Evolutionary conservation across 1,140 invertebrate genomes (phyloP).

Genomic region (Drosophila ercepeae): DNA sequence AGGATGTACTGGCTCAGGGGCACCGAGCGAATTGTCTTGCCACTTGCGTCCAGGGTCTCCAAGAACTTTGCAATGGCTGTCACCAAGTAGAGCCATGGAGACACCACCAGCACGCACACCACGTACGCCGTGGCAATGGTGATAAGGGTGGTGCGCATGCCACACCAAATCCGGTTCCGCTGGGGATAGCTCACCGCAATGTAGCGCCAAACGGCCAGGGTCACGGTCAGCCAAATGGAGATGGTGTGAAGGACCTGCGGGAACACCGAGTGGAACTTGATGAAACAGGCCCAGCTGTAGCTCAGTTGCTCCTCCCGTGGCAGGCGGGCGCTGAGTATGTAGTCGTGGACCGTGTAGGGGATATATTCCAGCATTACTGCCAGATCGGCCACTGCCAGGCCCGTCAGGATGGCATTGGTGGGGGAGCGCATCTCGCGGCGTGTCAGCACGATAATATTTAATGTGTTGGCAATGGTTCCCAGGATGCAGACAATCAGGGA

Average conservation of each 20-base stretch:
- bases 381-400: slow-evolving; percentile 95
- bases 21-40: slow-evolving; percentile 77
- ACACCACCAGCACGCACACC: slow-evolving; percentile 91
- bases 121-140: slow-evolving; percentile 92
- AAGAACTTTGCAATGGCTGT: slow-evolving; percentile 85
- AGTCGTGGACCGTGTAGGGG: slow-evolving; percentile 93
- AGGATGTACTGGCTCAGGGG: slow-evolving; percentile 70
- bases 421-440: slow-evolving; percentile 93
- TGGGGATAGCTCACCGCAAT: slow-evolving; percentile 93
- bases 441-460: slow-evolving; percentile 97
- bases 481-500: slow-evolving; percentile 91
- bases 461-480: slow-evolving; percentile 95
- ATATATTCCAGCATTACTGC: slow-evolving; percentile 97
- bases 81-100: slow-evolving; percentile 92
- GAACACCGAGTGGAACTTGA: slow-evolving; percentile 93
- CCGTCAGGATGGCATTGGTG: slow-evolving; percentile 94
- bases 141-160: slow-evolving; percentile 88
- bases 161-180: slow-evolving; percentile 91
- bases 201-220: slow-evolving; percentile 96
- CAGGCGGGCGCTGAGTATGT: slow-evolving; percentile 85
- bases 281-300: slow-evolving; percentile 92
- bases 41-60: slow-evolving; percentile 84
- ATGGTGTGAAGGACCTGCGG: slow-evolving; percentile 95
- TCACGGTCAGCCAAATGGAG: slow-evolving; percentile 96
- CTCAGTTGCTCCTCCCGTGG: slow-evolving; percentile 85